Evolutionary conservation across 2,113 vertebrate genomes (phyloP).

Genomic region (Osmerus mordax): DNA sequence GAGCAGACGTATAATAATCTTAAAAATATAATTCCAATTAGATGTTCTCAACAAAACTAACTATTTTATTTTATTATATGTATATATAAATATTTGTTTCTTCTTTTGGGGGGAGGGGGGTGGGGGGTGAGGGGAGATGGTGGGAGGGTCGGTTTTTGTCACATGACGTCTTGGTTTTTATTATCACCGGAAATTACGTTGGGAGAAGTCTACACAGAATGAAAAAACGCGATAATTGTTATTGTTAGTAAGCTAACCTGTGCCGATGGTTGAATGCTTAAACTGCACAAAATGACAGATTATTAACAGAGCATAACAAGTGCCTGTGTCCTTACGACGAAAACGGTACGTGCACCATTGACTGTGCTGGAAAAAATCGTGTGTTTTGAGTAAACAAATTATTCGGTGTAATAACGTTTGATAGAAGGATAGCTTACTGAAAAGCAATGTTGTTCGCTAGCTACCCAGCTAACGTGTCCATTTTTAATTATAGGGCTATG

Average conservation of each 20-base stretch:
- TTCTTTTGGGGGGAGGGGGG: no score
- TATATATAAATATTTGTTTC: no score
- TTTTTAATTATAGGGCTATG: neutral
- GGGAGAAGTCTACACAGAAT: slow-evolving; percentile 19
- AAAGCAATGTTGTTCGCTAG: neutral
- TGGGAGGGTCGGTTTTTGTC: no score
- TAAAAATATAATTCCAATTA: no score
- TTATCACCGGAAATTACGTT: slow-evolving; percentile 62
- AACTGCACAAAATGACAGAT: neutral
- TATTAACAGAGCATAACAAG: neutral
- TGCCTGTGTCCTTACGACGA: neutral
- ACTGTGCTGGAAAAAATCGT: neutral
- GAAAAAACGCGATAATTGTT: slow-evolving; percentile 64
- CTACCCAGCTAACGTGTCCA: slow-evolving; percentile 39
- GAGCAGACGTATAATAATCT: no score
- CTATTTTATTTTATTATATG: no score
- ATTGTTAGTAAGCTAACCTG: slow-evolving; percentile 62
- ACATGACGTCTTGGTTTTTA: no score
- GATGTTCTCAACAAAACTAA: no score
- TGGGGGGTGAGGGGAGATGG: no score
- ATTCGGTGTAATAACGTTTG: slow-evolving; percentile 64
- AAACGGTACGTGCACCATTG: slow-evolving; percentile 5
- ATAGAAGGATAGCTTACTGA: neutral
- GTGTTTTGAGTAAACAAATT: neutral
- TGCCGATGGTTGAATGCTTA: neutral